phyloP scores from a whole-genome alignment of 2,797 vertebrate species.

The Smutsia gigantea region DNA sequence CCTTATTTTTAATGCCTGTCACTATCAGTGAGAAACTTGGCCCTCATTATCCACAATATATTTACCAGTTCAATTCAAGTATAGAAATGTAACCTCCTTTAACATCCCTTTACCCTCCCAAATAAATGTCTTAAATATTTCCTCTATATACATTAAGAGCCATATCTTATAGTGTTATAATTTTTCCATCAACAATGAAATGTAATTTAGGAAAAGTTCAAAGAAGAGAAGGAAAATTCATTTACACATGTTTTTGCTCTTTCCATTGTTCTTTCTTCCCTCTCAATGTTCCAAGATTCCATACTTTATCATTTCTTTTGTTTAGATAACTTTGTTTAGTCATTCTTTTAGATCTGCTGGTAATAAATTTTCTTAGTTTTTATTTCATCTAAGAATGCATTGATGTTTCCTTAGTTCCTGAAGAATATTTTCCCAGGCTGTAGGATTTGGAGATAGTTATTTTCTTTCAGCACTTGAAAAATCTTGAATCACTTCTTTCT shows the following conservation, averaged over 20 bases:
- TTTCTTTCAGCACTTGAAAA: neutral
- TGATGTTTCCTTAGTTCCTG: neutral
- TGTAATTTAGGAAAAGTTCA: neutral
- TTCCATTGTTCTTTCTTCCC: neutral
- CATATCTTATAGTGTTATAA: neutral
- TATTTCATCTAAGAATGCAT: neutral
- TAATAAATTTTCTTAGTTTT: neutral
- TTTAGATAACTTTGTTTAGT: neutral
- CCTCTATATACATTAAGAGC: neutral
- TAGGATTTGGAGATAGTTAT: neutral
- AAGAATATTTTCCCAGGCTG: neutral
- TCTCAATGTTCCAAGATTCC: neutral
- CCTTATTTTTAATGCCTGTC: neutral
- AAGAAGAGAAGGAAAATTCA: neutral
- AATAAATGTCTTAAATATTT: neutral
- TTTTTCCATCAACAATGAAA: neutral
- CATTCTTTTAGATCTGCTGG: neutral
- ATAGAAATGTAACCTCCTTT: neutral
- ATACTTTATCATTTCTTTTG: neutral
- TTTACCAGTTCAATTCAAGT: neutral
- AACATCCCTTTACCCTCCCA: neutral
- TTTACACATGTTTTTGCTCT: neutral
- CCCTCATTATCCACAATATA: neutral
- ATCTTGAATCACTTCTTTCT: neutral
- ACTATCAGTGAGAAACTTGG: neutral